These are phyloP conservation scores for Latrodectus geometricus DNA, from an alignment of 1,140 invertebrate species.

Conservation along the genomic window DNA sequence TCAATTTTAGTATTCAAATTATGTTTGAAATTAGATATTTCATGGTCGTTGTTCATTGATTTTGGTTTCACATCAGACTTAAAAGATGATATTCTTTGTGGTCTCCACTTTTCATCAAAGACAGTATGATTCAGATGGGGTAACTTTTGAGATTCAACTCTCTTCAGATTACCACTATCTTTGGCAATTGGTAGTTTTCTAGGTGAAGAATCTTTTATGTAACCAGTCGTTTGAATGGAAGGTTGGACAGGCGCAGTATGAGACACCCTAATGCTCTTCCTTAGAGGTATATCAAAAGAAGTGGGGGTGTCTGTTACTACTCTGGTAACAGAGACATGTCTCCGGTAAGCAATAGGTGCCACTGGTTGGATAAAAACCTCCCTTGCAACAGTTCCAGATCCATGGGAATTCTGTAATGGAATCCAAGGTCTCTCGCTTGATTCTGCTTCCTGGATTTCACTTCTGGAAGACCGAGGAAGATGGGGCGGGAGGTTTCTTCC, in stretches of 20 bases:
- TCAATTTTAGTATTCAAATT: neutral
- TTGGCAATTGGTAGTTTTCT: neutral
- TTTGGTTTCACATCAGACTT: neutral
- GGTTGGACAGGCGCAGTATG: neutral
- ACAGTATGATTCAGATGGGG: neutral
- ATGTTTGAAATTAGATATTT: neutral
- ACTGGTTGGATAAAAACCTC: neutral
- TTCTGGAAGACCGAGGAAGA: neutral
- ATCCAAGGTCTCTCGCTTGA: neutral
- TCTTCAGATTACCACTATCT: neutral
- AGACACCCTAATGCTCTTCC: slow-evolving; percentile 29
- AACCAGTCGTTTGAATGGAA: slow-evolving; percentile 24
- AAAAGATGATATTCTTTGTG: neutral
- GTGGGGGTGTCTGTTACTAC: neutral
- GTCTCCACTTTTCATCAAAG: slow-evolving; percentile 29
- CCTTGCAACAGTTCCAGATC: neutral
- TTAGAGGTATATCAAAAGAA: slow-evolving; percentile 32
- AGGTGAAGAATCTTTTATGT: slow-evolving; percentile 3
- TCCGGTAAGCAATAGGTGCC: neutral
- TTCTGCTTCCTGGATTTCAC: neutral
- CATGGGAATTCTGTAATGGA: neutral
- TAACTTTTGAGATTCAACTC: neutral
- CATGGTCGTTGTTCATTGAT: no score
- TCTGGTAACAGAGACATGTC: neutral
- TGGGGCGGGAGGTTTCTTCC: neutral